Base-by-base conservation (phyloP, 2,888 invertebrate species). In the Cryptus armator region DNA sequence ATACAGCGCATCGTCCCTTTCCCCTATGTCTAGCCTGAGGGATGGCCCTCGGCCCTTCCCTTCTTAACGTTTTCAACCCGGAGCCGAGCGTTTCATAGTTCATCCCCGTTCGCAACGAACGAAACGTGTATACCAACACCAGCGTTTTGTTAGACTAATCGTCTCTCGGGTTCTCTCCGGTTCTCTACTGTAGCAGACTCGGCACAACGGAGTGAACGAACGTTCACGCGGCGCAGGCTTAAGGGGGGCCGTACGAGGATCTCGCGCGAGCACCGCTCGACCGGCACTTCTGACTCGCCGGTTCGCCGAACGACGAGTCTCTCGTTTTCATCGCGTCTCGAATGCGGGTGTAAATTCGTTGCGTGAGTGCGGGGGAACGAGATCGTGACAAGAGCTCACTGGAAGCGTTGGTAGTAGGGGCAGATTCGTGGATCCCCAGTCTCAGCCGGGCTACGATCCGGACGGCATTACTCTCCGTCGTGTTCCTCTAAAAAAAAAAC, bases 361-460 rank as follows among this genome's bases (percentile, higher is more conserved):
- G 19, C 46, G 62, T 46, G 74, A 24, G 46, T 24, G 44, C 44
- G 43, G 67, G 67, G 67, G 48, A 43, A 10, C 43, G 70, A 66
- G 64, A 70, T 16, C 53, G 64, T 62, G 53, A 64, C 46, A 68
- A 46, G 66, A 48, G 24, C 44, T 53, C 12, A 59, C n/a, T 5
- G 32, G 43, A 66, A 37, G 53, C 19, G 29, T 51, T 29, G 43
- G 87, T 90, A 89, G 92, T 89, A 90, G 92, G 91, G 91, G 88
- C 85, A 88, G 84, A 74, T 85, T 81, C 88, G 88, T 88, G 87
- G 74, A 88, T 88, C 89, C 86, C 59, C 92, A 92, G 92, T 92
- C 91, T 91, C 89, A 87, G 86, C 90, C 90, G 90, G 90, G 89
- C 89, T 89, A 89, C 89, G 89, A 88, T 80, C 89, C 85, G 89